Percentiles rank a stretch among this genome's conserved stretches.
Evolutionary conservation across 2,113 vertebrate species (phyloP).

Genomic region (Anhinga rufa): DNA sequence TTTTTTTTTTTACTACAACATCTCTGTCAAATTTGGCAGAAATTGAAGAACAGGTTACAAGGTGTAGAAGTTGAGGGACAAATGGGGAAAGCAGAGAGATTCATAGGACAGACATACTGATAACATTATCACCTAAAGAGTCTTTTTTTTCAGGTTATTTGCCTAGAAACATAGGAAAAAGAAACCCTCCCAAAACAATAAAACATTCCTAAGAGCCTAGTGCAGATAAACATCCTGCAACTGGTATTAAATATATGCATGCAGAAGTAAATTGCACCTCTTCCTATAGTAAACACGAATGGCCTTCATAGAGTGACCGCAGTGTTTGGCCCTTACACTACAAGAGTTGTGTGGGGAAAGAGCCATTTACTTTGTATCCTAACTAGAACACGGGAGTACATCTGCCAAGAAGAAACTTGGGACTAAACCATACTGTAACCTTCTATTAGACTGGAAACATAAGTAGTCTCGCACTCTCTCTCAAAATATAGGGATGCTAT

Average conservation of each 20-base stretch:
- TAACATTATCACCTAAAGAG: not conserved
- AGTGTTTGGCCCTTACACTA: not conserved
- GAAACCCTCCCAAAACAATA: no score
- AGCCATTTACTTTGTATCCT: not conserved
- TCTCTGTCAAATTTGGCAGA: not conserved
- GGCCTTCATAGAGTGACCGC: not conserved
- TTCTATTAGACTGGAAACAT: not conserved
- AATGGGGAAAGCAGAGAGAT: not conserved
- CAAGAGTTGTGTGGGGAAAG: not conserved
- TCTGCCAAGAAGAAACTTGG: not conserved
- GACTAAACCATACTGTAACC: not conserved
- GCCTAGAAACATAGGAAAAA: not conserved
- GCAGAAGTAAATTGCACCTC: not conserved
- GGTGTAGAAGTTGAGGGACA: not conserved
- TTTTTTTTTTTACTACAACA: fast-evolving
- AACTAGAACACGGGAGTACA: not conserved
- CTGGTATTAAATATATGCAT: not conserved
- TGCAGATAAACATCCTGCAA: not conserved
- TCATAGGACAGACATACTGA: not conserved
- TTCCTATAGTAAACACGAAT: not conserved
- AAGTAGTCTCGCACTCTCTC: not conserved
- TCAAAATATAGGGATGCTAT: not conserved
- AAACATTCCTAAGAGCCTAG: not conserved
- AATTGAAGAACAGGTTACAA: not conserved
- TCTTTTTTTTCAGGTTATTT: not conserved